Base-by-base conservation (phyloP, 2,888 invertebrate genomes). In the Galerucella nymphaeae region DNA sequence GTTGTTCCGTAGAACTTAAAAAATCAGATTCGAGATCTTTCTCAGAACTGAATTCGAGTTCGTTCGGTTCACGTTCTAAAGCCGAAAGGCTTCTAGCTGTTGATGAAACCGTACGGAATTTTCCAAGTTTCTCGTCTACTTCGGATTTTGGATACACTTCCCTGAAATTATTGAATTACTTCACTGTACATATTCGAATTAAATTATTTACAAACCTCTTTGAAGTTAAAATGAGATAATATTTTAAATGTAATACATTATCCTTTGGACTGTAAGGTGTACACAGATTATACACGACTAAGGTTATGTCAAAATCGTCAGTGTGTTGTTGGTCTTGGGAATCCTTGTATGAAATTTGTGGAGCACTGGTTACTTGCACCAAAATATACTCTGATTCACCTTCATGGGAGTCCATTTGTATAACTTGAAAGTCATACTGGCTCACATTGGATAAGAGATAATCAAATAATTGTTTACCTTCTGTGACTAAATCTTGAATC, bases 371-470 rank as follows among this genome's bases (percentile, higher is more conserved):
- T 69, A 90, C 85, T 81, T 90, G 90, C 11, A 92, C 90, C 76
- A 93, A 84, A 14, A 92, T 91, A 84, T 89, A 91, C 81, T 93
- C 92, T 77, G 78, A 70, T 41, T 84, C 83, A 4, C 84, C 81
- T 66, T 86, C 86, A 41, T 84, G 83, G 57, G 80, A 84, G 8
- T 86, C 87, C 91, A 93, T 92, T 65, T 89, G 87, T 45, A 93
- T 87, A 0, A 92, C 91, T 73, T 90, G 90, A 90, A 94, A 92
- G 50, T 89, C 88, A 83, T 93, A 93, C 23, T 89, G 88, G 76
- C 90, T 89, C 73, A 93, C 91, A 82, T 93, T 91, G 30, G 89
- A 89, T 64, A 93, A 85, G 75, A 94, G 88, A 83, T 93, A 93
- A 71, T 92, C 90, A 85, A 90, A 94, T 10, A 94, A 86, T 71